Evolutionary conservation across 2,888 invertebrate species (phyloP), one percentile per base, ranked within the genome.

Genomic region (Philereme vetulata): DNA sequence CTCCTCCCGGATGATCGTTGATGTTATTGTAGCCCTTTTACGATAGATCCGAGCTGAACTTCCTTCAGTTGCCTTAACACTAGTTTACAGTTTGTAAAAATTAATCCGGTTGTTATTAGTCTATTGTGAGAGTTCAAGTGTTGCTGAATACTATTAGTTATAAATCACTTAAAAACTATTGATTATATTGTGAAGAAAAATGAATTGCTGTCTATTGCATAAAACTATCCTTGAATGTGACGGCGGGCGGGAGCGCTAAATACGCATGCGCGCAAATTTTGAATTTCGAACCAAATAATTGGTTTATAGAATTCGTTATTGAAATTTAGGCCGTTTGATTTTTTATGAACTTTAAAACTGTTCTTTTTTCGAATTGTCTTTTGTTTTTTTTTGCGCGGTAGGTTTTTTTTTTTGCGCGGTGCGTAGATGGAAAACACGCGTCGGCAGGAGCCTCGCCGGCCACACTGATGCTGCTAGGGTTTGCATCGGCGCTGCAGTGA

Each of bases 351-450:
- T 70, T 75, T 71, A 70, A 21, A 21, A 21, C 66, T 66, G 61
- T 66, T 60, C 70, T 65, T 68, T 72, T 70, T 69, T 70, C 34
- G 44, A 55, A 21, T 47, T 56, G 46, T 65, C 63, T 74, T 72
- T 70, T 71, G 64, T 71, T 77, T 75, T 77, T 75, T 77, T 74
- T 73, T 67, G 68, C 84, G 85, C 86, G 84, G 70, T 81, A 68
- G 79, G 72, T 49, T 38, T 34, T 81, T 77, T n/a, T 81, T 86
- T 83, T 84, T 78, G 78, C 89, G 89, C 86, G 86, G 76, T 87
- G 90, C 92, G 92, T 88, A 88, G 92, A 87, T 91, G 92, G 80
- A 88, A 90, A 78, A 85, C 91, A 90, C 92, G 92, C 92, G 89
- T 83, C 82, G 81, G 80, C 85, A 78, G 76, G 84, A 86, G 90